Conservation (phyloP, 2,797 vertebrate species). For the Tokudaia muenninki region DNA sequence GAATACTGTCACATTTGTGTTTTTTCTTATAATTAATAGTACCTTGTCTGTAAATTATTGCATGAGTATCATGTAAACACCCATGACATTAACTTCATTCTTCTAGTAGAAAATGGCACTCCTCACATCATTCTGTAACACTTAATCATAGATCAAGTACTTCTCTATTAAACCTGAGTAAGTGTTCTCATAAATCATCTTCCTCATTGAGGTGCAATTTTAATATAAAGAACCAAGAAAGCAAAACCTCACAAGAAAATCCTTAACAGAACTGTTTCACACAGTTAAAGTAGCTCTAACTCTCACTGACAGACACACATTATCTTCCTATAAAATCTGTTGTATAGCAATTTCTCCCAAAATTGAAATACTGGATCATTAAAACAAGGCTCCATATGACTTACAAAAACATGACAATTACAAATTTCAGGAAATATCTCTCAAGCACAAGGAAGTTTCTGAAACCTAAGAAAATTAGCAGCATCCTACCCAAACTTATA, state of each 20-base stretch:
- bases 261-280: not conserved
- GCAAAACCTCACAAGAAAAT: not conserved
- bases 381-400: not conserved
- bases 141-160: not conserved
- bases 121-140: not conserved
- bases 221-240: not conserved
- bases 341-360: not conserved
- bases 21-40: not conserved
- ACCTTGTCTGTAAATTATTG: conserved; percentile 27
- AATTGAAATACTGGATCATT: not conserved
- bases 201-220: not conserved
- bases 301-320: not conserved
- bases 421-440: not conserved
- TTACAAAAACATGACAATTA: not conserved
- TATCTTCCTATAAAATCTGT: not conserved
- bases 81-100: conserved; percentile 32
- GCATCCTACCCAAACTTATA: not conserved
- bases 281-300: not conserved
- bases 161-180: not conserved
- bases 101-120: not conserved
- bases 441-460: not conserved
- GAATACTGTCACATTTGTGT: not conserved
- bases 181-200: conserved; percentile 7
- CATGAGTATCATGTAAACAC: not conserved
- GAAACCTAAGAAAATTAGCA: not conserved